These are phyloP conservation scores for Uromys caudimaculatus DNA, from an alignment of 2,797 vertebrate species.

Conservation along the genomic window DNA sequence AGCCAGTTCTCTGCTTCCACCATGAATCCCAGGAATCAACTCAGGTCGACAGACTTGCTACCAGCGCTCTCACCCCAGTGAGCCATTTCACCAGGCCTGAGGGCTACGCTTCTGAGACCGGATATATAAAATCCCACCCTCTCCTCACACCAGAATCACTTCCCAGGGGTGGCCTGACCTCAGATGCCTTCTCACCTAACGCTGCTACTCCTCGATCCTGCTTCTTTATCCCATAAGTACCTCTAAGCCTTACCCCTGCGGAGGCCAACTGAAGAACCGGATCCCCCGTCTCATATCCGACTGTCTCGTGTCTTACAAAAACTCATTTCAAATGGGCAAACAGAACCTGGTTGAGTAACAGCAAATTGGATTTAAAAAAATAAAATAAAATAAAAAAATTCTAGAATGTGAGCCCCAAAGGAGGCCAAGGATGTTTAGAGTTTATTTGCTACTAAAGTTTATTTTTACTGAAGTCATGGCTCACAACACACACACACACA, in stretches of 20 bases:
- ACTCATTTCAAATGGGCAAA: background rate
- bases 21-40: background rate
- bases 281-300: background rate
- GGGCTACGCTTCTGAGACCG: background rate
- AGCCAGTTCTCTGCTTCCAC: background rate
- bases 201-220: background rate
- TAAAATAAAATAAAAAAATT: too few relatives aligned
- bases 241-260: background rate
- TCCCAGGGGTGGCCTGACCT: background rate
- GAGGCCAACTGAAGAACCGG: background rate
- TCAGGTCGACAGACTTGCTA: background rate
- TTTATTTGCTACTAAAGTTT: background rate
- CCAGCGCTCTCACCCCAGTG: background rate
- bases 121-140: background rate
- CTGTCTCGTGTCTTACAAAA: background rate
- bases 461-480: too few relatives aligned
- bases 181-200: background rate
- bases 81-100: background rate
- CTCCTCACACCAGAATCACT: background rate
- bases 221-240: background rate
- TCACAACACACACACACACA: too few relatives aligned
- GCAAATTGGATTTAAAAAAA: background rate
- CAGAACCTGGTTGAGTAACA: background rate
- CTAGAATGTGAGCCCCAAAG: background rate
- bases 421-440: background rate